Base-by-base conservation (phyloP, 2,888 invertebrate species). In the Phorcus lineatus region DNA sequence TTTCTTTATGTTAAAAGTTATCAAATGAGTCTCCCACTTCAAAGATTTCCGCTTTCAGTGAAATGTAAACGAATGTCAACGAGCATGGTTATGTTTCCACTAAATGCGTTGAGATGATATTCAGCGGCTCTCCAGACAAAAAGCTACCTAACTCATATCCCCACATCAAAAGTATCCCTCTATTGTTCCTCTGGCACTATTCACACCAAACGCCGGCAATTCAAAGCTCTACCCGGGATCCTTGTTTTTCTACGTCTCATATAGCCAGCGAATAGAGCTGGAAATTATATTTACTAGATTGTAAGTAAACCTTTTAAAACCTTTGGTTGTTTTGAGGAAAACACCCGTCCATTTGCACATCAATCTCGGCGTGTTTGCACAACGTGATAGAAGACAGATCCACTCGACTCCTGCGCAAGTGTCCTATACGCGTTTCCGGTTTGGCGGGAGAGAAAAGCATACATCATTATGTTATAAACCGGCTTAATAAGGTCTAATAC, bases 391-490 rank as follows among this genome's bases (percentile, higher is more conserved):
- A 28, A 70, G 31, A 70, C 28, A 31, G 70, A 28, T n/a, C 70
- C n/a, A 36, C 70, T 70, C 70, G 70, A 70, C 70, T 70, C 40
- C 70, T 70, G 70, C 40, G 70, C 70, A 40, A 70, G 70, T 70
- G 31, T 36, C 70, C n/a, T 70, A 36, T 70, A 31, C 40, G 19
- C 11, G 36, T 36, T 36, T 70, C 70, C 70, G 70, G 70, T 70
- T 70, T 36, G 40, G 36, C 28, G 36, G 24, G 70, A 31, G 31
- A 28, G 70, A 70, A 36, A 70, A 16, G 70, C 70, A 70, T 40
- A 70, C 70, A 70, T 70, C 70, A 70, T 70, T 70, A 70, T 70
- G 70, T 70, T 70, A 70, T 70, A 70, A 70, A 70, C 70, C 70
- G 70, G 36, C 70, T 70, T 70, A 70, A 70, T 70, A 70, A 70